Conservation (phyloP, 2,113 vertebrate genomes). For the Dascyllus trimaculatus region DNA sequence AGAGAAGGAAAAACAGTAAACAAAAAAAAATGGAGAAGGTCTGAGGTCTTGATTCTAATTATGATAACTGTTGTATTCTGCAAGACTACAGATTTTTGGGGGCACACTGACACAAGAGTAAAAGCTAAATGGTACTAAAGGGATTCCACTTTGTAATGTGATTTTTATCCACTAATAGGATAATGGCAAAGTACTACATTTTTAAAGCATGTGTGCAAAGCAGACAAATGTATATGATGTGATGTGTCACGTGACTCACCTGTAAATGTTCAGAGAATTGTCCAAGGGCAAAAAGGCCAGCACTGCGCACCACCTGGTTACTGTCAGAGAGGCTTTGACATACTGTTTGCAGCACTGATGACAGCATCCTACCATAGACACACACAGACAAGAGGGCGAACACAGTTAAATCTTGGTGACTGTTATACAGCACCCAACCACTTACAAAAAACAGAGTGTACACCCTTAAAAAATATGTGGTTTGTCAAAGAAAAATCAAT, state of each 20-base stretch:
- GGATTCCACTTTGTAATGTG: no score
- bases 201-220: neutral
- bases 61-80: no score
- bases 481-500: neutral
- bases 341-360: slow-evolving; percentile 87
- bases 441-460: neutral
- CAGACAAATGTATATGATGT: neutral
- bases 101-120: no score
- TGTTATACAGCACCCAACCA: neutral
- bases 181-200: neutral
- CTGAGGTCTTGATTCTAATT: neutral
- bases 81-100: neutral
- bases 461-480: neutral
- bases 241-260: slow-evolving; percentile 72
- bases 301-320: slow-evolving; percentile 89
- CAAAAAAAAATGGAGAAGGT: neutral
- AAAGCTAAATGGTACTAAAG: neutral
- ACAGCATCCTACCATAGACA: slow-evolving; percentile 83
- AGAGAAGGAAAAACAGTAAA: neutral
- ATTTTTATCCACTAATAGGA: neutral
- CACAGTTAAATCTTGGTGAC: neutral
- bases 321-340: slow-evolving; percentile 87
- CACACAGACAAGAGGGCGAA: neutral
- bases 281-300: slow-evolving; percentile 90
- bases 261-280: slow-evolving; percentile 94